Evolutionary conservation across 2,113 vertebrate genomes (phyloP).

Genomic region (Eclectus roratus): DNA sequence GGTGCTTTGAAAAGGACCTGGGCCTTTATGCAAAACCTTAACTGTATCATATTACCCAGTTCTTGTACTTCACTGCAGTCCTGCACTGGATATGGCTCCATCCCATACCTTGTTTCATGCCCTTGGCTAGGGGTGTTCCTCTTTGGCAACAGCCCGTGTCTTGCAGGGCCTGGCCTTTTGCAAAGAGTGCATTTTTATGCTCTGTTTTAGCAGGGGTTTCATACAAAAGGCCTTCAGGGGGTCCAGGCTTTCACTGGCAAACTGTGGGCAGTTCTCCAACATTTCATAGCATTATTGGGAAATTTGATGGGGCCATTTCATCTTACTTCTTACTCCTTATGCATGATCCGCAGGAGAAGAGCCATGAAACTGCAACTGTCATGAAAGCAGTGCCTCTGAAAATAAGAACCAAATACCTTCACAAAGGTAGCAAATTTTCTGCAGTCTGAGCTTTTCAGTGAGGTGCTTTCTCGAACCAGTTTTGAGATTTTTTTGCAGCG

Average conservation of each 20-base stretch:
- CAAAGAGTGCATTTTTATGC: not conserved
- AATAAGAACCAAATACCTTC: not conserved
- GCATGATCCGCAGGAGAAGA: not conserved
- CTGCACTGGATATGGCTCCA: accelerated
- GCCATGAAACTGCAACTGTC: not conserved
- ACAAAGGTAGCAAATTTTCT: not conserved
- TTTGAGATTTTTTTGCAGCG: not conserved
- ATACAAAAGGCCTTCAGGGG: not conserved
- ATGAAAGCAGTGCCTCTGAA: not conserved
- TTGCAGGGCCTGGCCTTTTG: not conserved
- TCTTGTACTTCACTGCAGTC: not conserved
- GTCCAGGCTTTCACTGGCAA: not conserved
- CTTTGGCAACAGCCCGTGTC: not conserved
- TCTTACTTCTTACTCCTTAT: not conserved
- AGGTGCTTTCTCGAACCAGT: not conserved
- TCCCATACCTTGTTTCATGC: too few relatives aligned
- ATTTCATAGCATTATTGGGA: not conserved
- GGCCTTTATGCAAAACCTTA: not conserved
- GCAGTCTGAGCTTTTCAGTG: not conserved
- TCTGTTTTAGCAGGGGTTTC: not conserved
- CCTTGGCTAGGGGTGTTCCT: not conserved
- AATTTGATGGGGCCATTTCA: not conserved
- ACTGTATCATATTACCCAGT: accelerated
- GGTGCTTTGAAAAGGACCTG: not conserved
- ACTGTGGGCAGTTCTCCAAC: not conserved